Evolutionary conservation across 2,888 invertebrate species (phyloP), one percentile per base, ranked within the genome.

Genomic region (Drosophila niveifrons): DNA sequence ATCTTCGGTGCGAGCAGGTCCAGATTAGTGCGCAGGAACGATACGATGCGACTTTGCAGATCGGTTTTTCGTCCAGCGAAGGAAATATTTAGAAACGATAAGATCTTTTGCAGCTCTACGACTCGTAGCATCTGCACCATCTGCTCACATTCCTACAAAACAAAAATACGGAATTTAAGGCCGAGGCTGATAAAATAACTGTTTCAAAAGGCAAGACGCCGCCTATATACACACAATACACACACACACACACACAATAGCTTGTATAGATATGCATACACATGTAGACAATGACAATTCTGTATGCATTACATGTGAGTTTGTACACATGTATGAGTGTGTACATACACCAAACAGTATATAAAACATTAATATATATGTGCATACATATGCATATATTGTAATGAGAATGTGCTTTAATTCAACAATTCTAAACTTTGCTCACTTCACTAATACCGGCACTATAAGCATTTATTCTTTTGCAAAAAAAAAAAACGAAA

Each of bases 61-160:
- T 97, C 97, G 88, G 94, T 94, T 93, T 97, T 97, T 90, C 96
- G 94, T 74, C 97, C 97, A 85, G 95, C 94, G 92, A 96, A 96
- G 90, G 96, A 96, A 91, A 95, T 94, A 80, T 96, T 96, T 83
- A 96, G 95, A 93, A 95, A 96, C 90, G 95, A 95, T 91, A 97
- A 94, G 91, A 97, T 93, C 93, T 95, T 95, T 93, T 97, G 96
- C 91, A 97, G 95, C 93, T 97, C 97, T 92, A 96, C 95, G 85
- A 97, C 96, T 89, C 97, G 95, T 93, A 97, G 96, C 85, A 90
- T 90, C 82, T 90, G 89, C 87, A 92, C 80, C 91, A 91, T 92
- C 79, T 91, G 91, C 91, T 92, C 90, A 83, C 90, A 92, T 83
- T 91, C 91, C 91, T 91, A 52, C 2, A 88, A 82, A 31, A 3